Evolutionary conservation across 2,797 vertebrate genomes (phyloP), one percentile per base, ranked within the genome.

Genomic region (Argentina silus): DNA sequence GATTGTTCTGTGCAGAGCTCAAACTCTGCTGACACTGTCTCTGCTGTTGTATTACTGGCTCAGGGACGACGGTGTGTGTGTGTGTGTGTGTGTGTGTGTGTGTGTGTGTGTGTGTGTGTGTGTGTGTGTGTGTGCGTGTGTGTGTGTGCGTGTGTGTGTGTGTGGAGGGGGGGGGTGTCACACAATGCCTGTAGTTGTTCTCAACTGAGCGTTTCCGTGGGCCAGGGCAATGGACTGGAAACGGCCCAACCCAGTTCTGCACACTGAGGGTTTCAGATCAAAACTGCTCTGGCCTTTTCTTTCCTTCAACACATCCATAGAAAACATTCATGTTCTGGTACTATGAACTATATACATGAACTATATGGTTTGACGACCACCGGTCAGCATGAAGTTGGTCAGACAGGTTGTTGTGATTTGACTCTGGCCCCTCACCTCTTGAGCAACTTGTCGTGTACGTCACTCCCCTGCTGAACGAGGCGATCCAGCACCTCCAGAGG

Each of bases 401-500:
- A 44, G 7, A 10, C 19, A 57, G 8, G 7, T 43, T 3, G 1
- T n/a, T 19, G 47, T 10, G 10, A 6, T 23, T 5, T 17, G 14
- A 21, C 36, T 23, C 50, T 17, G 45, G 12, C 15, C 83, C 10
- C 82, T 93, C 90, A 99, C 98, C 94, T 97, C 94, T 93, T 98
- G 21, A 99, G 95, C 83, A 97, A 95, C 93, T 96, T 96, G 88
- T 97, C 94, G 67, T 99, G 97, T 3, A 93, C 88, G 2, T 98
- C 97, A 0, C 95, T 96, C 61, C 98, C 98, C 86, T 96, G 96
- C 91, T 98, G 96, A 79, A 99, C 95, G 73, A 99, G 95, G 75
- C 95, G 95, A 87, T 99, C 98, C 84, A 99, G 94, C 80, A 99
- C 95, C 89, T 98, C 97, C 87, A 97, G 87, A 0, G 98, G 63